Evolutionary conservation across 2,113 vertebrate genomes (phyloP).

Genomic region (Vimba vimba): DNA sequence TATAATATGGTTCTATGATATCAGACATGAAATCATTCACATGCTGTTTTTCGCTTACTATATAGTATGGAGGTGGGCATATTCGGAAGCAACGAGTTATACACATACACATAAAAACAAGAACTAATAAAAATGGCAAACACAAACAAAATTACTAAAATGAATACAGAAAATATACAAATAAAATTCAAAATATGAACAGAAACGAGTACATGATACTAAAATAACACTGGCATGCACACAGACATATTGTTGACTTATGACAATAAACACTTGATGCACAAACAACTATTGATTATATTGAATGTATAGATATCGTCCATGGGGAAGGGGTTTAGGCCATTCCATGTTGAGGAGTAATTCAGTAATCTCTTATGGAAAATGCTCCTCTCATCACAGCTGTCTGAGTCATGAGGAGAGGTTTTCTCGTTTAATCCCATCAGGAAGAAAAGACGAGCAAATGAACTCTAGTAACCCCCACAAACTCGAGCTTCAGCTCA

Average conservation of each 20-base stretch:
- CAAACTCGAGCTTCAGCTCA: background rate
- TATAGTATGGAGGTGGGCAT: no score
- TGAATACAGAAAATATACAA: no score
- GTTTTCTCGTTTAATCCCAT: constrained; percentile 43
- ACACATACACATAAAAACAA: no score
- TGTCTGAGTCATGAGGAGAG: constrained; percentile 42
- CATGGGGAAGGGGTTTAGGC: background rate
- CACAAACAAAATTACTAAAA: no score
- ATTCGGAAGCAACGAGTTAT: no score
- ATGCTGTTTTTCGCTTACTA: no score
- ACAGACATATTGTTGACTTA: background rate
- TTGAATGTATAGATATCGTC: background rate
- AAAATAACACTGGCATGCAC: no score
- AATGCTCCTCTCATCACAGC: constrained; percentile 18
- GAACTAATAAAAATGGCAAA: no score
- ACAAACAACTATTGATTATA: background rate
- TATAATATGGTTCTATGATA: no score
- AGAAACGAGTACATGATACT: no score
- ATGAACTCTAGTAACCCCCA: constrained; percentile 52
- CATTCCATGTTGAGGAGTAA: background rate
- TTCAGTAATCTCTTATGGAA: constrained; percentile 3
- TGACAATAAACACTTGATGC: background rate
- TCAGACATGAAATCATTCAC: no score
- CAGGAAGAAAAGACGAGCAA: constrained; percentile 29
- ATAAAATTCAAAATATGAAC: no score